Percentiles rank a stretch among this genome's conserved stretches.
Conservation (phyloP, 2,113 vertebrate genomes). For the Cervus canadensis region DNA sequence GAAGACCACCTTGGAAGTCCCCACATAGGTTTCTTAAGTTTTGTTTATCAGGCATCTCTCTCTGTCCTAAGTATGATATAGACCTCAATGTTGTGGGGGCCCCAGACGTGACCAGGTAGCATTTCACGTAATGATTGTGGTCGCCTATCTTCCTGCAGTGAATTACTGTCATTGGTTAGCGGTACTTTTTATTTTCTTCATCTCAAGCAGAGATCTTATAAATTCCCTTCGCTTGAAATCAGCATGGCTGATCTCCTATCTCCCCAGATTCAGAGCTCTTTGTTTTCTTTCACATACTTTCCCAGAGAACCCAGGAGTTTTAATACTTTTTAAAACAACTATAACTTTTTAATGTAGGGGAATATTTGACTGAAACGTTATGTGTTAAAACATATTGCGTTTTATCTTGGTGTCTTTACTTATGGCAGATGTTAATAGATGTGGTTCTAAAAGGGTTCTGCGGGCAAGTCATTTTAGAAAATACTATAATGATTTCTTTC, state of each 20-base stretch:
- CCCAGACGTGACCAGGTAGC: accelerated
- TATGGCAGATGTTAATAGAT: not conserved
- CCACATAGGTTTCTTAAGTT: not conserved
- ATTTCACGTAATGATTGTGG: not conserved
- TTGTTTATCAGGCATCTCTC: not conserved
- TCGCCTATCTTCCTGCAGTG: not conserved
- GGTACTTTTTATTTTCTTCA: not conserved
- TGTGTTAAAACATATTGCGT: not conserved
- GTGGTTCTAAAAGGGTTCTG: not conserved
- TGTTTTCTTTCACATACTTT: constrained; percentile 74
- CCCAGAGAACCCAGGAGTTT: constrained; percentile 66
- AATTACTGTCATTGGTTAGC: not conserved
- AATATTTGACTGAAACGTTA: not conserved
- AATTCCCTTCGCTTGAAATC: constrained; percentile 61
- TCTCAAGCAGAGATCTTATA: constrained; percentile 57
- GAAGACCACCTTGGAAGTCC: not conserved
- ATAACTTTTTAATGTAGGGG: not conserved
- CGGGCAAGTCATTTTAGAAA: not conserved
- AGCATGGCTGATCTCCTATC: constrained; percentile 37
- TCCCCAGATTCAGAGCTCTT: constrained; percentile 57
- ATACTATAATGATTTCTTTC: not conserved
- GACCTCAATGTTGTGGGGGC: not conserved
- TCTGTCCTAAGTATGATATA: not conserved
- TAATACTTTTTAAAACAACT: constrained; percentile 59
- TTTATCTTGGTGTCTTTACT: not conserved